Conservation (phyloP, 1,140 invertebrate species). For the Drosophila rhopaloa region DNA sequence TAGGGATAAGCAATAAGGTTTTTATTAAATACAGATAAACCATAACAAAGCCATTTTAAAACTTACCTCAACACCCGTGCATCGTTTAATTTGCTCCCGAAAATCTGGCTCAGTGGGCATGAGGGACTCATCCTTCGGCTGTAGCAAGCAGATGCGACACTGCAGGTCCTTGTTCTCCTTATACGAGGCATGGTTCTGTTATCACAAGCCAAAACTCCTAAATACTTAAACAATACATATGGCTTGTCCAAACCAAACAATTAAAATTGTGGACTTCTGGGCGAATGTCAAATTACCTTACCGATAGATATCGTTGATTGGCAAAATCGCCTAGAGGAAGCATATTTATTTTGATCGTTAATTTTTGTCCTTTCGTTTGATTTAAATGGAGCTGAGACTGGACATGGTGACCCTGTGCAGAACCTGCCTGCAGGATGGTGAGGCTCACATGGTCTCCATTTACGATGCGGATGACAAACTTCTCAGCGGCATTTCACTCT, state of each 20-base stretch:
- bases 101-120: slow-evolving; percentile 43
- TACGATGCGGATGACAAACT: slow-evolving; percentile 54
- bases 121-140: slow-evolving; percentile 52
- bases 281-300: slow-evolving; percentile 5
- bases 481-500: slow-evolving; percentile 31
- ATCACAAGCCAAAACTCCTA: not conserved
- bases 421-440: slow-evolving; percentile 71
- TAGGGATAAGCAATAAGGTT: slow-evolving; percentile 3
- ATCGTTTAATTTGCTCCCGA: slow-evolving; percentile 36
- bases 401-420: slow-evolving; percentile 60
- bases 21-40: not conserved
- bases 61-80: slow-evolving; percentile 51
- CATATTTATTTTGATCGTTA: slow-evolving; percentile 9
- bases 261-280: slow-evolving; percentile 1
- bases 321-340: slow-evolving; percentile 3
- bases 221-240: not conserved
- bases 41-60: not conserved
- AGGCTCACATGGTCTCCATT: slow-evolving; percentile 72
- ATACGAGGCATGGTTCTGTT: slow-evolving; percentile 2
- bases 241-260: slow-evolving; percentile 1
- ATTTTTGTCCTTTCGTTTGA: slow-evolving; percentile 7
- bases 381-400: slow-evolving; percentile 31
- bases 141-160: slow-evolving; percentile 66
- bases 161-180: slow-evolving; percentile 14
- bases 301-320: not conserved